Evolutionary conservation across 2,113 vertebrate genomes (phyloP).

Genomic region (Galbula dea): DNA sequence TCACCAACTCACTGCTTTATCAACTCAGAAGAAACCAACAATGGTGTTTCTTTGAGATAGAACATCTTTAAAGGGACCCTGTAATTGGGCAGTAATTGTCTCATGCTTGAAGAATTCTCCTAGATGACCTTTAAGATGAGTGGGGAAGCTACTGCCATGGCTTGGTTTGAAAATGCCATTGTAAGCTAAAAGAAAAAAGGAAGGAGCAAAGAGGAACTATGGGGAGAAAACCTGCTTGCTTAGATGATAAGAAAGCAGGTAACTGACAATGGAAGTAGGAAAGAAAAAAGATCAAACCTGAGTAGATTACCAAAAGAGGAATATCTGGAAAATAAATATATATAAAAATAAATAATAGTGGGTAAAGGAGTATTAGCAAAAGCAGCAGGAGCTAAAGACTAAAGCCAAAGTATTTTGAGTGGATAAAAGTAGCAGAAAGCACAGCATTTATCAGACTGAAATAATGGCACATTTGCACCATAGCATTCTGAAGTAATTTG

Average conservation of each 20-base stretch:
- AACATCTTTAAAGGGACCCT: not conserved
- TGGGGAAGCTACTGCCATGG: not conserved
- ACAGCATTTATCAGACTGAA: not conserved
- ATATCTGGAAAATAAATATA: not conserved
- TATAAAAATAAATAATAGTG: no score
- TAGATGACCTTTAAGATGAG: not conserved
- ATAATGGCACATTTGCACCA: constrained; percentile 7
- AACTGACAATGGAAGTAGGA: not conserved
- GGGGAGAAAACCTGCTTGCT: not conserved
- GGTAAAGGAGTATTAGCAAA: not conserved
- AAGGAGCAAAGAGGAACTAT: not conserved
- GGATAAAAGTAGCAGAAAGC: not conserved
- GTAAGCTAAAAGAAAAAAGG: not conserved
- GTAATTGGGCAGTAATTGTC: not conserved
- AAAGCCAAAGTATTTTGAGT: not conserved
- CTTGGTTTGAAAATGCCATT: not conserved
- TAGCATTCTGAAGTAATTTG: not conserved
- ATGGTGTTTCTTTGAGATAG: not conserved
- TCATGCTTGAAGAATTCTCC: not conserved
- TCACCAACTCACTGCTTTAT: not conserved
- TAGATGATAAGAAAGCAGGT: not conserved
- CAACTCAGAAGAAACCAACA: not conserved
- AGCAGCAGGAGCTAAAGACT: not conserved
- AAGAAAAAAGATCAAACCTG: not conserved
- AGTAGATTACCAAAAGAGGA: not conserved